These are phyloP conservation scores for Aphodius granarius DNA, from an alignment of 2,888 invertebrate genomes.

Conservation along the genomic window DNA sequence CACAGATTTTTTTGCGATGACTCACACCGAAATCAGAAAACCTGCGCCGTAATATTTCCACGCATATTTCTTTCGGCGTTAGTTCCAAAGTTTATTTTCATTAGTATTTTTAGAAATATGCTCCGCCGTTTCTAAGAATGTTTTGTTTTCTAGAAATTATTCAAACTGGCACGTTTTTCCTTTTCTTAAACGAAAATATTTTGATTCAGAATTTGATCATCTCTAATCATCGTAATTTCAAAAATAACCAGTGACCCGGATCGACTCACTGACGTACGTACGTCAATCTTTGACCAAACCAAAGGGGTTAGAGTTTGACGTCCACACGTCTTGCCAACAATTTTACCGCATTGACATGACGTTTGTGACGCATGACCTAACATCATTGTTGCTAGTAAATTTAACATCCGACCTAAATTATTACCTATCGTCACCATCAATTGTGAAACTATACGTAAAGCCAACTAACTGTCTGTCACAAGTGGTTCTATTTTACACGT, in stretches of 20 bases:
- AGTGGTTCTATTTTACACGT: background rate
- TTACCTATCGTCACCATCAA: background rate
- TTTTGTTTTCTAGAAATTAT: background rate
- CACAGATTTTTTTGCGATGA: background rate
- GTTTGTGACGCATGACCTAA: background rate
- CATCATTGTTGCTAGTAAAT: constrained; percentile 2
- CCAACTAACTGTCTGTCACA: constrained; percentile 1
- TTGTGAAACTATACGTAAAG: constrained; percentile 5
- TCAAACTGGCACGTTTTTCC: background rate
- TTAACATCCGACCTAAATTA: constrained; percentile 10
- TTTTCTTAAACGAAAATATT: background rate
- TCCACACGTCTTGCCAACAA: constrained; percentile 1
- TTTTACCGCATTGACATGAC: background rate
- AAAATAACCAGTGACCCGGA: background rate
- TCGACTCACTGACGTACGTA: background rate
- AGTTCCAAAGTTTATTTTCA: background rate
- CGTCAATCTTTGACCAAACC: background rate
- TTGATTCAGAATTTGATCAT: background rate
- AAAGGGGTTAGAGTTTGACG: background rate
- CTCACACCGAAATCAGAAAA: background rate
- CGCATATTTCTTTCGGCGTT: background rate
- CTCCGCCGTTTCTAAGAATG: background rate
- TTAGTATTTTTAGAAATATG: background rate
- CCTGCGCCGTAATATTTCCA: background rate
- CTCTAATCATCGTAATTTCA: background rate